Conservation (phyloP, 2,113 vertebrate genomes). For the Salvelinus sp. region DNA sequence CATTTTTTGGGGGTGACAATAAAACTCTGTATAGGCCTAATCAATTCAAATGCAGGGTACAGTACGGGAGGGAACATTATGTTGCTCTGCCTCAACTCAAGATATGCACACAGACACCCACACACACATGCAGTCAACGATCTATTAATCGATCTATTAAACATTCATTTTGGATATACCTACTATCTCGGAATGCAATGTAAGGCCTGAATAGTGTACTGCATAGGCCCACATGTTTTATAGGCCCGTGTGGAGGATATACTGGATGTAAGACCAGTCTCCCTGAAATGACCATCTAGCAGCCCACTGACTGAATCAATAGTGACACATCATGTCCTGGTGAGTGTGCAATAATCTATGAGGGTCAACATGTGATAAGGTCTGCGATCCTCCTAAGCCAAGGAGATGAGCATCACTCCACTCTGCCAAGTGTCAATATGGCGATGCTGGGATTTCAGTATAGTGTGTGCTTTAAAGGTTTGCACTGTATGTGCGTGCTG, state of each 20-base stretch:
- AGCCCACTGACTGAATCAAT: neutral
- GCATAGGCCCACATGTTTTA: too few relatives aligned
- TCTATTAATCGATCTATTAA: too few relatives aligned
- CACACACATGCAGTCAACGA: too few relatives aligned
- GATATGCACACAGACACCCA: too few relatives aligned
- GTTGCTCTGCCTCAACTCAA: too few relatives aligned
- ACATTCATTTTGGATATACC: too few relatives aligned
- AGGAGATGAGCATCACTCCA: slow-evolving; percentile 1
- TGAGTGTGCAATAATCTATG: neutral
- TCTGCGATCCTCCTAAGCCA: neutral
- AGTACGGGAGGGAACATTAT: too few relatives aligned
- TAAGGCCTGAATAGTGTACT: too few relatives aligned
- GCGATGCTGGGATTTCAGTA: neutral
- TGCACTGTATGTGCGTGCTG: neutral
- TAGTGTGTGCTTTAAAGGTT: neutral
- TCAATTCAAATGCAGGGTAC: too few relatives aligned
- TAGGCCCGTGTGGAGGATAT: neutral
- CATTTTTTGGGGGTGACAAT: too few relatives aligned
- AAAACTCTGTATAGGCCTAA: too few relatives aligned
- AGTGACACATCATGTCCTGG: neutral
- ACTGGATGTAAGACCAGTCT: neutral
- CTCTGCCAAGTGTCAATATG: neutral
- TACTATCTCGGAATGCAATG: too few relatives aligned
- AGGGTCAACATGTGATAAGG: slow-evolving; percentile 1
- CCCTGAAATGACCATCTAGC: neutral